Base-by-base conservation (phyloP, 2,797 vertebrate species). In the Sebastes taczanowskii region DNA sequence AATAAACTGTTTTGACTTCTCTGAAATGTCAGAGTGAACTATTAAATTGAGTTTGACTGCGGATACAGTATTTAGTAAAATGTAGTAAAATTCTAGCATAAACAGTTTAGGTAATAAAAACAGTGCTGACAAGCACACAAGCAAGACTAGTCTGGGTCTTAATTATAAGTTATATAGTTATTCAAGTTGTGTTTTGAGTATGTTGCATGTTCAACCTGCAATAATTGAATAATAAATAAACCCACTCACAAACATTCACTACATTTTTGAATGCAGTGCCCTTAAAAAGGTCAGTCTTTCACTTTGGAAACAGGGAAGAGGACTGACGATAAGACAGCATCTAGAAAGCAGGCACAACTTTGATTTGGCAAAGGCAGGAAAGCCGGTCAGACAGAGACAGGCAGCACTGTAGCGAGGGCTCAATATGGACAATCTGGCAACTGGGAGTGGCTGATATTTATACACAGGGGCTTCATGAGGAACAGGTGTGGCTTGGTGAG, bases 1-100 rank as follows among this genome's bases (percentile, higher is more conserved):
- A 42, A 69, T 60, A 71, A 77, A 34, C 5, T 20, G 27, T 65
- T 77, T 61, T 35, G 65, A 67, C 74, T 71, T 20, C n/a, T 69
- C 34, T 42, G 9, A 55, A 61, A 71, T 20, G 30, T 82, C 20
- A 60, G 13, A 34, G 10, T 42, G 5, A 56, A 27, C 49, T 46
- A 16, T 32, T 38, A 23, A 71, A 29, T 23, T 32, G 14, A 42
- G 13, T 34, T 16, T 65, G 53, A 58, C 29, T 46, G 35, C 23
- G 22, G 58, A 78, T 58, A 27, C n/a, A 10, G 6, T n/a, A 69
- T 53, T 59, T 65, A 25, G 8, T 22, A 20, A 82, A 67, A 53
- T 11, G 53, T 65, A 25, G 8, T 22, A 20, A 82, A 67, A 53
- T 11, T 60, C 13, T 7, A 8, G n/a, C 23, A 53, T n/a, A 8